phyloP scores from a whole-genome alignment of 2,113 vertebrate species.

The Gyps fulvus region DNA sequence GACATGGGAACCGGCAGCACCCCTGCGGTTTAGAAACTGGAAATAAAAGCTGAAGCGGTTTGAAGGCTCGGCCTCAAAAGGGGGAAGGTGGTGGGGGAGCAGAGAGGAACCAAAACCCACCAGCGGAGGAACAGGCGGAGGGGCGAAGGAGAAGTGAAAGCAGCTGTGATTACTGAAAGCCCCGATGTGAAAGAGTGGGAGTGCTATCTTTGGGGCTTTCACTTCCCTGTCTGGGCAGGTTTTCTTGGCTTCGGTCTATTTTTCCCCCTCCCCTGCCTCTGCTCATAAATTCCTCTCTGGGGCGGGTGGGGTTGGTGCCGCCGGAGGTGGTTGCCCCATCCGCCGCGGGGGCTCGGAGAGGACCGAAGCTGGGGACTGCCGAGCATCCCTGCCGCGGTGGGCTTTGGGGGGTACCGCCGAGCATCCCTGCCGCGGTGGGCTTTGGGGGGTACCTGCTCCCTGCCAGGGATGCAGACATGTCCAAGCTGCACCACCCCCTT shows the following conservation, averaged over 20 bases:
- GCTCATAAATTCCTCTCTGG: background rate
- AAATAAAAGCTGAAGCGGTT: constrained; percentile 34
- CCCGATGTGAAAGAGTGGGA: background rate
- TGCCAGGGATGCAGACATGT: background rate
- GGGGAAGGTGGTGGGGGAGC: background rate
- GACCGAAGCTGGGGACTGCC: fast-evolving
- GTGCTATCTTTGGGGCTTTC: constrained; percentile 34
- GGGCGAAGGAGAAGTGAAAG: constrained; percentile 16
- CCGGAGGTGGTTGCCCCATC: background rate
- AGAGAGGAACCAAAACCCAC: constrained; percentile 51
- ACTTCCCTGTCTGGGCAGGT: constrained; percentile 35
- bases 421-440: background rate
- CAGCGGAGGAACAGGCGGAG: background rate
- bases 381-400: fast-evolving
- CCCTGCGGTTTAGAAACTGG: background rate
- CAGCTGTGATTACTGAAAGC: constrained; percentile 44
- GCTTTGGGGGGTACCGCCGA: background rate
- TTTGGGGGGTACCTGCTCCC: background rate
- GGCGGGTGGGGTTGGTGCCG: background rate
- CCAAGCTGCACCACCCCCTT: background rate
- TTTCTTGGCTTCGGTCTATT: background rate
- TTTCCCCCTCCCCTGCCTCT: background rate
- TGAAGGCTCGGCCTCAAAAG: background rate
- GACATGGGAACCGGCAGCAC: background rate
- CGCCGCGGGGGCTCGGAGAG: fast-evolving